Percentiles rank a stretch among this genome's conserved stretches.
Conservation (phyloP, 2,113 vertebrate genomes). For the Scolopax mira region DNA sequence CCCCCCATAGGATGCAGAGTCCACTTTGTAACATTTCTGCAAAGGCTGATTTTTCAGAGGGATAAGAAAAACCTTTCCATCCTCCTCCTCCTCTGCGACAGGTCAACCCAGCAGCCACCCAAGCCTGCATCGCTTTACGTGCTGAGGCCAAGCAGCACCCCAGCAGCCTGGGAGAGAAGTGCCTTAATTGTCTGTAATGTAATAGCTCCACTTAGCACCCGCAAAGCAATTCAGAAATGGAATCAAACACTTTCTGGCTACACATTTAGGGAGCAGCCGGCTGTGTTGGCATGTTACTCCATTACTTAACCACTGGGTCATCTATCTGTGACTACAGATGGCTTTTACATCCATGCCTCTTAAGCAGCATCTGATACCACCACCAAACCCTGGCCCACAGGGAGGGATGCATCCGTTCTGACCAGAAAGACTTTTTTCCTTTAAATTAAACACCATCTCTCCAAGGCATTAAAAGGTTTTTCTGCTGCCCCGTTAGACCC, state of each 20-base stretch:
- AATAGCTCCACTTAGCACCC: slow-evolving; percentile 62
- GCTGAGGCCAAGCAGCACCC: not conserved
- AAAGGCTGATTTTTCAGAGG: not conserved
- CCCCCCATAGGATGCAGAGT: not conserved
- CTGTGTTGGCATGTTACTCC: slow-evolving; percentile 56
- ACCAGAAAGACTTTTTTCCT: slow-evolving; percentile 12
- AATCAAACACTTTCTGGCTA: slow-evolving; percentile 66
- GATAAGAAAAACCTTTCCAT: not conserved
- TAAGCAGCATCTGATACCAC: slow-evolving; percentile 61
- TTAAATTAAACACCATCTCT: slow-evolving; percentile 5
- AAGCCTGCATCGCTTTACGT: fast-evolving
- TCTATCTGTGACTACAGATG: slow-evolving; percentile 62
- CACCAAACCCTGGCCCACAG: not conserved
- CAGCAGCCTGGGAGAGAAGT: not conserved
- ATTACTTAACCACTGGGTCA: slow-evolving; percentile 66
- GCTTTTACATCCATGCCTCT: slow-evolving; percentile 30
- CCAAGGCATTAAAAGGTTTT: not conserved
- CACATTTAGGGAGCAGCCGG: slow-evolving; percentile 35
- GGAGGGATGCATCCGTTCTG: not conserved
- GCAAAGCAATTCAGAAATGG: slow-evolving; percentile 57
- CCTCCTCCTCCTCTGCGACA: not conserved
- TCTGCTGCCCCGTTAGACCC: not conserved
- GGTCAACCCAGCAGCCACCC: fast-evolving
- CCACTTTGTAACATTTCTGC: not conserved
- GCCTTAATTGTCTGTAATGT: slow-evolving; percentile 50